phyloP scores from a whole-genome alignment of 2,113 vertebrate genomes.

The Actinemys pallida region DNA sequence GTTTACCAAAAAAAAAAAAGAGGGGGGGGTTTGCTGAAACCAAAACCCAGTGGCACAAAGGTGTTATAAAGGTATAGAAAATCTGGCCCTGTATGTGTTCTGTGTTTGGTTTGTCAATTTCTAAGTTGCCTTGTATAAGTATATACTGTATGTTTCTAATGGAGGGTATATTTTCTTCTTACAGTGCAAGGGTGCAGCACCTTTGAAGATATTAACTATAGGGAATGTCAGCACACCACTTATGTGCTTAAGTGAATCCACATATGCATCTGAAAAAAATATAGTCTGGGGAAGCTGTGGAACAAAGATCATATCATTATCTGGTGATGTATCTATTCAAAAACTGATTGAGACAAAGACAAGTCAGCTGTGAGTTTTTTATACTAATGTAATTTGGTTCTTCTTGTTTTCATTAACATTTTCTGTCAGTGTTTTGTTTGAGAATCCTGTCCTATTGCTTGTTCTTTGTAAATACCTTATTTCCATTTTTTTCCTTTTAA shows the following conservation, averaged over 20 bases:
- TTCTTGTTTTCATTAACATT: background rate
- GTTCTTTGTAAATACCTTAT: background rate
- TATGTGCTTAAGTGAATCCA: constrained; percentile 87
- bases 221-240: constrained; percentile 88
- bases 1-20: background rate
- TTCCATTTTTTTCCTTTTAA: background rate
- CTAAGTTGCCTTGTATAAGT: background rate
- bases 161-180: constrained; percentile 31
- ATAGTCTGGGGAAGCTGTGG: constrained; percentile 92
- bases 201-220: constrained; percentile 85
- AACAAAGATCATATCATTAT: constrained; percentile 87
- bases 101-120: background rate
- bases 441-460: background rate
- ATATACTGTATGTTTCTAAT: background rate
- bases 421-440: background rate
- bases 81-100: background rate
- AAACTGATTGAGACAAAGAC: constrained; percentile 90
- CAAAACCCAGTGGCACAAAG: background rate
- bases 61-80: background rate
- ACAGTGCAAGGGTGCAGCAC: constrained; percentile 79
- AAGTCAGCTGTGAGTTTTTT: constrained; percentile 83
- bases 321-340: constrained; percentile 85
- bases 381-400: background rate
- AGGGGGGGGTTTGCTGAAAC: background rate
- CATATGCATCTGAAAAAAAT: constrained; percentile 81